phyloP scores from a whole-genome alignment of 2,888 invertebrate genomes.

The Dysmachus trigonus region DNA sequence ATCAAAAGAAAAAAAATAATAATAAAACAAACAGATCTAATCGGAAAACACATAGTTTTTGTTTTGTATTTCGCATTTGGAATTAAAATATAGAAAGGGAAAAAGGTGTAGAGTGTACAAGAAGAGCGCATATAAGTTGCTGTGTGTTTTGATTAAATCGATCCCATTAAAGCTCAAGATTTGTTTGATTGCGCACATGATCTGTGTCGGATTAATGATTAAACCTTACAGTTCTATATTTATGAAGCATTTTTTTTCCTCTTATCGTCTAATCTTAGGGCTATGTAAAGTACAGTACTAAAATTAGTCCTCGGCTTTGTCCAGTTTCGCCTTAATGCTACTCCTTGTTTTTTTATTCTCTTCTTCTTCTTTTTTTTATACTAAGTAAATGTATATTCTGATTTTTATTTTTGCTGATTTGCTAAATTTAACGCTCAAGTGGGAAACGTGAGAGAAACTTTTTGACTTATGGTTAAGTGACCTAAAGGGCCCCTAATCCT shows the following conservation, averaged over 20 bases:
- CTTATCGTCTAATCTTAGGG: conserved; percentile 7
- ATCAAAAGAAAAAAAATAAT: not conserved
- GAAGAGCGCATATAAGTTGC: conserved; percentile 1
- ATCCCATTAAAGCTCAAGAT: conserved; percentile 34
- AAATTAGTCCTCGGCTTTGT: conserved; percentile 34
- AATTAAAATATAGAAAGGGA: conserved; percentile 6
- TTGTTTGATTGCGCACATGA: conserved; percentile 27
- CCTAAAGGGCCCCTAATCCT: not conserved
- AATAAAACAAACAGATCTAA: conserved; percentile 7
- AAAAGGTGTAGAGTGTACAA: not conserved
- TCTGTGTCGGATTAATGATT: conserved; percentile 1
- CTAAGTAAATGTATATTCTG: not conserved
- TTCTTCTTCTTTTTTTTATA: not conserved
- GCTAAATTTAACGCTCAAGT: not conserved
- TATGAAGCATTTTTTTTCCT: not conserved
- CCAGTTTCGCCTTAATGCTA: conserved; percentile 1
- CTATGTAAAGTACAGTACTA: conserved; percentile 19
- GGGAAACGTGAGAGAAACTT: not conserved
- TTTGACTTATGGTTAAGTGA: not conserved
- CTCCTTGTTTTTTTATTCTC: not conserved
- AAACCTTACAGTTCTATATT: not conserved
- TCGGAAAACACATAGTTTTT: not conserved
- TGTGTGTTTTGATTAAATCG: conserved; percentile 26
- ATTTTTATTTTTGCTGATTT: not conserved
- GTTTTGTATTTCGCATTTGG: not conserved